Conservation (phyloP, 2,113 vertebrate species). For the Tupaia chinensis region DNA sequence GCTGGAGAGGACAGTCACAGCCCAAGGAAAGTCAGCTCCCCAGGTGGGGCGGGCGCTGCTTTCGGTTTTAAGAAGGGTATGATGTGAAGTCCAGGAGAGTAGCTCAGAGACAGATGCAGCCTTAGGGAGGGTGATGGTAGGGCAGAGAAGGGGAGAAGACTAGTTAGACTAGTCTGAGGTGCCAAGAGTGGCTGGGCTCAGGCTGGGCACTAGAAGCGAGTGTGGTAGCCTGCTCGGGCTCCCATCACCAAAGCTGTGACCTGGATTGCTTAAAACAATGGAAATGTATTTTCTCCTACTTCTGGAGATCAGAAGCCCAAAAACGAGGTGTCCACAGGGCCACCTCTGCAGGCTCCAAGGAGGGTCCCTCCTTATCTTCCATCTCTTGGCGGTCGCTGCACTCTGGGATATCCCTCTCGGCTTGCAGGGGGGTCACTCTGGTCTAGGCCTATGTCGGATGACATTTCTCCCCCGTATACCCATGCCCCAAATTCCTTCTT, state of each 20-base stretch:
- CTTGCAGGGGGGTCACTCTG: neutral
- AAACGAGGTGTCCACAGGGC: fast-evolving
- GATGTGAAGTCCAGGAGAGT: neutral
- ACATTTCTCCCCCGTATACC: too few relatives aligned
- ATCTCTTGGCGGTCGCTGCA: too few relatives aligned
- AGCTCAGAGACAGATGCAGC: neutral
- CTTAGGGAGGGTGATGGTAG: neutral
- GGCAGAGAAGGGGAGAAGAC: fast-evolving
- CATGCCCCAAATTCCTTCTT: too few relatives aligned
- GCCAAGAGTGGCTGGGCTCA: fast-evolving
- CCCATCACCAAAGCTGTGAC: neutral
- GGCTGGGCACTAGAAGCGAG: neutral
- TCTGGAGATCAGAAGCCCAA: neutral
- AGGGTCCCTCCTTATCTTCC: too few relatives aligned
- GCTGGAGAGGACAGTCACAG: neutral
- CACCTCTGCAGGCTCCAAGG: too few relatives aligned
- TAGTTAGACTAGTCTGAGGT: too few relatives aligned
- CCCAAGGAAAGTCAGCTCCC: neutral
- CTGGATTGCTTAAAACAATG: neutral
- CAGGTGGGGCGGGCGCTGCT: too few relatives aligned
- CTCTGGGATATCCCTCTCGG: neutral
- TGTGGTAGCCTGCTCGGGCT: neutral
- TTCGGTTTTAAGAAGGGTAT: neutral
- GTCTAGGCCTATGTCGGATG: neutral
- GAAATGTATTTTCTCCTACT: neutral